Evolutionary conservation across 2,888 invertebrate genomes (phyloP).

Genomic region (Zonitis immaculata): DNA sequence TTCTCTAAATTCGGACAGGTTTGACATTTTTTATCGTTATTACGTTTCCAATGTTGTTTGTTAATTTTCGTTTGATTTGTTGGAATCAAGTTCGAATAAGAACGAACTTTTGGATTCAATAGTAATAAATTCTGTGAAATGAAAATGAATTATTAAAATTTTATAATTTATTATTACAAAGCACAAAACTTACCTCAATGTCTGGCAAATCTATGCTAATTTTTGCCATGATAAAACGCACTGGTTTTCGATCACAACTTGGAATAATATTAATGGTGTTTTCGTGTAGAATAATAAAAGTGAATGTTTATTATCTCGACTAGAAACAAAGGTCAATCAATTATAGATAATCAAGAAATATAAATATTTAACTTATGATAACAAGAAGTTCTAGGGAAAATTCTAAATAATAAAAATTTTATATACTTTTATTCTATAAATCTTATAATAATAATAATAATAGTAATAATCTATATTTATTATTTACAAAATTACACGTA

Average conservation of each 20-base stretch:
- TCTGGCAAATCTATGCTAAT: conserved; percentile 73
- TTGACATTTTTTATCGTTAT: conserved; percentile 79
- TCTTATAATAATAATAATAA: conserved; percentile 41
- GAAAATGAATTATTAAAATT: conserved; percentile 19
- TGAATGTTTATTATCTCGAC: too few species aligned
- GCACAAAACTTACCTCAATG: conserved; percentile 65
- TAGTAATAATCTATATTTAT: conserved; percentile 39
- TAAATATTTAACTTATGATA: too few species aligned
- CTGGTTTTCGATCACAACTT: conserved; percentile 29
- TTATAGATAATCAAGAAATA: too few species aligned
- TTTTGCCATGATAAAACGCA: conserved; percentile 44
- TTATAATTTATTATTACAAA: conserved; percentile 1
- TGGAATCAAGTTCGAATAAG: conserved; percentile 74
- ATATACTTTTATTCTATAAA: conserved; percentile 41
- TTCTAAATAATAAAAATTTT: neutral
- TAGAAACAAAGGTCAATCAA: too few species aligned
- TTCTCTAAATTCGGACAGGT: conserved; percentile 67
- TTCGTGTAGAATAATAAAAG: too few species aligned
- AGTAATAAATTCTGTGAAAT: conserved; percentile 73
- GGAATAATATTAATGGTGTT: too few species aligned
- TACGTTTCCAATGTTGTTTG: conserved; percentile 95
- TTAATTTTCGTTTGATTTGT: conserved; percentile 78
- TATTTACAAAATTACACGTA: conserved; percentile 45
- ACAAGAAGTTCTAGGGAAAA: too few species aligned
- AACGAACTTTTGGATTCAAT: conserved; percentile 79